These are phyloP conservation scores for Euura saliciscinereae DNA, from an alignment of 1,140 invertebrate species.

Conservation along the genomic window DNA sequence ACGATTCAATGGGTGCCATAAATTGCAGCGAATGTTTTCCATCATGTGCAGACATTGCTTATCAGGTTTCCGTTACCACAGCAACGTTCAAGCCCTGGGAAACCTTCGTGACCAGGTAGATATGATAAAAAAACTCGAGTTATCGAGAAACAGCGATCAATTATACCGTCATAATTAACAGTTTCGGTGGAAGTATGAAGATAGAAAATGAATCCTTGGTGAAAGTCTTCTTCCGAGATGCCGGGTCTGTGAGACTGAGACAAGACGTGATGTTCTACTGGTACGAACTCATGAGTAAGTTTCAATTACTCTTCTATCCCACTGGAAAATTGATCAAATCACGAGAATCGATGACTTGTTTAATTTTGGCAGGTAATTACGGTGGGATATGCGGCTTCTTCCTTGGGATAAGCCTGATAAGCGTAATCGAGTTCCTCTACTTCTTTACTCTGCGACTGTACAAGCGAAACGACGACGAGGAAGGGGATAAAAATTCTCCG, in stretches of 20 bases:
- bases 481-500: not conserved
- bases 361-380: constrained; percentile 54
- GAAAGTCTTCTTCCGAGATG: constrained; percentile 40
- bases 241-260: constrained; percentile 51
- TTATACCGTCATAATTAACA: too few relatives aligned
- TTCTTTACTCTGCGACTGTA: constrained; percentile 40
- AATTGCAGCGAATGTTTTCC: not conserved
- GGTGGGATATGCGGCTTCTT: constrained; percentile 63
- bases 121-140: too few relatives aligned
- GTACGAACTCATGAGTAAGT: constrained; percentile 60
- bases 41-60: not conserved
- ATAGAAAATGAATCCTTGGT: not conserved
- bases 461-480: not conserved
- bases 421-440: constrained; percentile 61
- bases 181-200: too few relatives aligned
- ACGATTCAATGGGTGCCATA: not conserved
- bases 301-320: too few relatives aligned
- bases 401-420: constrained; percentile 63
- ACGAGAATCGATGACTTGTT: not conserved
- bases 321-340: not conserved
- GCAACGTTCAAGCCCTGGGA: not conserved
- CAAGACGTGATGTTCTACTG: constrained; percentile 59
- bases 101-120: too few relatives aligned
- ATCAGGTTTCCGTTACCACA: not conserved
- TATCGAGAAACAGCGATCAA: too few relatives aligned